phyloP scores from a whole-genome alignment of 1,140 invertebrate species.

The Drosophila serrata region DNA sequence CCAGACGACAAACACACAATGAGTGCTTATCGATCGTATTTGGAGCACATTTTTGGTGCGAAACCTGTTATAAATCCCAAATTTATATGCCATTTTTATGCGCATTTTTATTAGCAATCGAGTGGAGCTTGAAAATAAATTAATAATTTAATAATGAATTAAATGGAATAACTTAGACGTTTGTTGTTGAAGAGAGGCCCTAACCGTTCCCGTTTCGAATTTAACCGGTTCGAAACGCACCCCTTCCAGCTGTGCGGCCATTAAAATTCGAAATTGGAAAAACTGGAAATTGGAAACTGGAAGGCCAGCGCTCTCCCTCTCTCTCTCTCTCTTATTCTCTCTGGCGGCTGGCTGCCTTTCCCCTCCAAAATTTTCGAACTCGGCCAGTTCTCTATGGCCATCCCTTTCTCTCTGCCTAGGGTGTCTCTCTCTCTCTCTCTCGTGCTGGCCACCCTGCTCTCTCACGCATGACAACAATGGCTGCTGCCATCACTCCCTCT shows the following conservation, averaged over 20 bases:
- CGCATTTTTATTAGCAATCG: slow-evolving; percentile 63
- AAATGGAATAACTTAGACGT: slow-evolving; percentile 19
- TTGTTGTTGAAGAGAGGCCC: slow-evolving; percentile 10
- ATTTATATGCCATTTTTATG: slow-evolving; percentile 76
- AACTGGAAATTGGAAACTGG: slow-evolving; percentile 60
- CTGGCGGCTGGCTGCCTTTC: background rate
- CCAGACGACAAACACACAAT: slow-evolving; percentile 21
- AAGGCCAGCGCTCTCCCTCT: background rate
- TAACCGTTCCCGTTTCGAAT: slow-evolving; percentile 34
- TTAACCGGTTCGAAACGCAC: slow-evolving; percentile 63
- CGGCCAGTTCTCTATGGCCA: slow-evolving; percentile 11
- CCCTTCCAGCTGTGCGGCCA: slow-evolving; percentile 62
- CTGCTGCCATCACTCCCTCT: slow-evolving; percentile 38
- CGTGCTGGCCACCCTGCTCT: slow-evolving; percentile 21
- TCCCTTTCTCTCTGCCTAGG: slow-evolving; percentile 13
- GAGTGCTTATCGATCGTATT: slow-evolving; percentile 47
- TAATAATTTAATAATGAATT: slow-evolving; percentile 56
- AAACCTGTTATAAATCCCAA: slow-evolving; percentile 58
- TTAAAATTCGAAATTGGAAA: slow-evolving; percentile 65
- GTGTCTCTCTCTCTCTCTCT: slow-evolving; percentile 1
- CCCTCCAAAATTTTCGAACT: slow-evolving; percentile 62
- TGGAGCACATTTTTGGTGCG: slow-evolving; percentile 38
- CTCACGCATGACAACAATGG: slow-evolving; percentile 69
- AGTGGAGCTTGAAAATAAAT: slow-evolving; percentile 48
- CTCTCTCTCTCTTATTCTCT: background rate